These are phyloP conservation scores for Tetragnatha versicolor DNA, from an alignment of 1,140 invertebrate genomes.

Conservation along the genomic window DNA sequence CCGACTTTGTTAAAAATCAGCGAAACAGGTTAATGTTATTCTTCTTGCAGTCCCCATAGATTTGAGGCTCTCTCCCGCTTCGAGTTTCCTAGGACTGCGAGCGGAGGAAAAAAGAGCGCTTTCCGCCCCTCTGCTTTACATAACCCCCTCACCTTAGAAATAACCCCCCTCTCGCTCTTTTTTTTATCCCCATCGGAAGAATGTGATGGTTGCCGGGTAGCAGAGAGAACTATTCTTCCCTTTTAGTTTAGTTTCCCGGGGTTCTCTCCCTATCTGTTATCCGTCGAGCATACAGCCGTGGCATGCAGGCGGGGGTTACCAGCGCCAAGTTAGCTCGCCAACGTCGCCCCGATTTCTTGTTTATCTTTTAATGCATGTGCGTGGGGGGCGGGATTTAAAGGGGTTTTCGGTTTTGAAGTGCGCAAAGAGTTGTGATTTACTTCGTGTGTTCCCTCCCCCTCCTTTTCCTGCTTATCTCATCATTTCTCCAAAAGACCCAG, in stretches of 20 bases:
- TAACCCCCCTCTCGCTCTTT: neutral
- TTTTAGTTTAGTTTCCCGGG: slow-evolving; percentile 40
- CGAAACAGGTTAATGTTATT: slow-evolving; percentile 52
- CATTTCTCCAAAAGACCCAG: no score
- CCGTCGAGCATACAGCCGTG: slow-evolving; percentile 43
- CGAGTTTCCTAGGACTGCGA: slow-evolving; percentile 19
- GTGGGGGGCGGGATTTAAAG: neutral
- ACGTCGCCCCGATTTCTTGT: neutral
- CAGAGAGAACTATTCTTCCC: slow-evolving; percentile 45
- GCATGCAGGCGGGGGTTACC: slow-evolving; percentile 41
- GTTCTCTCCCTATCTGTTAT: slow-evolving; percentile 48
- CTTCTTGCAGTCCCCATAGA: slow-evolving; percentile 24
- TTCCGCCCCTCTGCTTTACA: slow-evolving; percentile 43
- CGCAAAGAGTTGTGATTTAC: neutral
- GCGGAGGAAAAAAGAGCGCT: slow-evolving; percentile 11
- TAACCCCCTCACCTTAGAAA: slow-evolving; percentile 51
- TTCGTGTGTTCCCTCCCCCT: neutral
- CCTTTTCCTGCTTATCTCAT: no score
- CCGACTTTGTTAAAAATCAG: slow-evolving; percentile 48
- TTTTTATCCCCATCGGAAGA: slow-evolving; percentile 17
- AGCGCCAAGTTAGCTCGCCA: neutral
- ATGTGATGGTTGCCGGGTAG: slow-evolving; percentile 14
- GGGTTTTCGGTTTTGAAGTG: neutral
- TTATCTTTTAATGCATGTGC: neutral
- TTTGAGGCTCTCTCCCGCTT: slow-evolving; percentile 26